Conservation (phyloP, 2,888 invertebrate species). For the Aphrophora alni region DNA sequence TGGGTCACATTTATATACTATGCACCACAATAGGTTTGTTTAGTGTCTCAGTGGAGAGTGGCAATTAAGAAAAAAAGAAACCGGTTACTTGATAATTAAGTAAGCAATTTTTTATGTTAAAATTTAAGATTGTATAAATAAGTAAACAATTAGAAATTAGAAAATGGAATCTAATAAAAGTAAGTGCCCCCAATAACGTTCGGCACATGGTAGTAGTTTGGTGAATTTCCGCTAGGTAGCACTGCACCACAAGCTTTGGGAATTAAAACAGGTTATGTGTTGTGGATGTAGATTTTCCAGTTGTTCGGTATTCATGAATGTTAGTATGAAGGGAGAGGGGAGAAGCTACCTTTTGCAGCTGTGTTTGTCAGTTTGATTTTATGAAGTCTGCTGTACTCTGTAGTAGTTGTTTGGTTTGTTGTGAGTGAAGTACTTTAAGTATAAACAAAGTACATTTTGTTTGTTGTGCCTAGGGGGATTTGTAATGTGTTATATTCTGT, state of each 20-base stretch:
- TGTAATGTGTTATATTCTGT: not conserved
- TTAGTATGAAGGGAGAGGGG: not conserved
- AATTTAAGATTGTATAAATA: too few species aligned
- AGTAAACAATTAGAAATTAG: too few species aligned
- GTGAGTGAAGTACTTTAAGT: too few species aligned
- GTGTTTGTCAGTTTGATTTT: not conserved
- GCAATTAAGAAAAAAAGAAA: too few species aligned
- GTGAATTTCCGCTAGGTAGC: not conserved
- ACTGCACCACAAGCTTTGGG: not conserved
- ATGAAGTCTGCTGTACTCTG: not conserved
- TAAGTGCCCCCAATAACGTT: too few species aligned
- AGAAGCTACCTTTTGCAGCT: not conserved
- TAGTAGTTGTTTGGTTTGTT: not conserved
- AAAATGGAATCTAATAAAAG: too few species aligned
- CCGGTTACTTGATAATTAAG: too few species aligned
- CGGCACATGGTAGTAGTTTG: not conserved
- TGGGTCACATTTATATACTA: too few species aligned
- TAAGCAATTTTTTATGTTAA: too few species aligned
- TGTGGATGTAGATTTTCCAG: not conserved
- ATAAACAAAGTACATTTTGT: too few species aligned
- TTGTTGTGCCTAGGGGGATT: not conserved
- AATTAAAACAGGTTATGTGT: not conserved
- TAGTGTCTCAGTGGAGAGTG: too few species aligned
- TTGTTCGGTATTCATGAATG: not conserved
- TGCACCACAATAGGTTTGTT: too few species aligned